phyloP scores from a whole-genome alignment of 1,140 invertebrate genomes.

The Heterodera carotae region DNA sequence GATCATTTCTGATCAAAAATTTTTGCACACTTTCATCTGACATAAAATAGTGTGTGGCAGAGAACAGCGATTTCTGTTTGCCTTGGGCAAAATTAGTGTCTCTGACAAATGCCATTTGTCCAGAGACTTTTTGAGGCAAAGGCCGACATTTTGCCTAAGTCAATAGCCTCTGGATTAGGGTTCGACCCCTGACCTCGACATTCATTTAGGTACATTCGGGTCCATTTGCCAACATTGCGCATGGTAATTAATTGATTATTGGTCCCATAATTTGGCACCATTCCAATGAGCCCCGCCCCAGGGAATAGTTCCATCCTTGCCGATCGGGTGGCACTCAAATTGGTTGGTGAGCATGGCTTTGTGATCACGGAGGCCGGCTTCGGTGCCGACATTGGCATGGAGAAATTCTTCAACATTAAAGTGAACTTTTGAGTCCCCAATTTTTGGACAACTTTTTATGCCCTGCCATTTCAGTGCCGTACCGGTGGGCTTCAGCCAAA shows the following conservation, averaged over 20 bases:
- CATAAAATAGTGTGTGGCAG: no score
- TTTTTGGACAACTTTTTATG: background rate
- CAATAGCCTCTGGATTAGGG: no score
- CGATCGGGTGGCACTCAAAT: constrained; percentile 88
- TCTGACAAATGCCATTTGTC: no score
- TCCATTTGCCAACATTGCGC: constrained; percentile 92
- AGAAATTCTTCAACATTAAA: constrained; percentile 97
- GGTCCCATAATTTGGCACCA: no score
- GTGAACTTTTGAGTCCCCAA: background rate
- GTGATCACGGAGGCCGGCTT: constrained; percentile 97
- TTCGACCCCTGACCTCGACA: no score
- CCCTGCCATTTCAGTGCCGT: constrained; percentile 72
- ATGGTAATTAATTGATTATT: no score
- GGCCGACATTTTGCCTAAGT: no score
- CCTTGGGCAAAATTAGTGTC: no score
- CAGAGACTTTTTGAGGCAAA: no score
- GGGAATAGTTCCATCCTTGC: constrained; percentile 94
- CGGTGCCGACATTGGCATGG: constrained; percentile 95
- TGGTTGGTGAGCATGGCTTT: constrained; percentile 86
- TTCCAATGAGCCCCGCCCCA: constrained; percentile 73
- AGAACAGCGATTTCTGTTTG: no score
- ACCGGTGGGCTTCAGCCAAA: constrained; percentile 76
- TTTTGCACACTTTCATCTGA: no score
- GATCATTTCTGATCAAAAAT: no score
- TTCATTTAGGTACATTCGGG: constrained; percentile 72